phyloP scores from a whole-genome alignment of 1,140 invertebrate genomes.

The Heterodera carotae region DNA sequence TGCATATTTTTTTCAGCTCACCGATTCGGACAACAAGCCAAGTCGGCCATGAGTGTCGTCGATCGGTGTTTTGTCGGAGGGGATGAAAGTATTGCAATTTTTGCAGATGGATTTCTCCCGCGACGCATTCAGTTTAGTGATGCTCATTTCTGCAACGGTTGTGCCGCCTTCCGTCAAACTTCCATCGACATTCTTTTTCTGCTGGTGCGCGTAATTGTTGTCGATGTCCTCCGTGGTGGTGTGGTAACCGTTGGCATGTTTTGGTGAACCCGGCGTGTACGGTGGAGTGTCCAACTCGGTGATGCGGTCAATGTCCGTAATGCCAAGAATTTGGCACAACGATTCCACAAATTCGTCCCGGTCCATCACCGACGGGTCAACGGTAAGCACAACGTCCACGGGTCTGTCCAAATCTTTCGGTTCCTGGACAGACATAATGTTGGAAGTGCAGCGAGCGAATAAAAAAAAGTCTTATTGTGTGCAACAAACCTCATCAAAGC shows the following conservation, averaged over 20 bases:
- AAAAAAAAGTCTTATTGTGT: not conserved
- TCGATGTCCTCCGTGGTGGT: not conserved
- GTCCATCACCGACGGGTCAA: slow-evolving; percentile 24
- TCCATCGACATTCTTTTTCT: not conserved
- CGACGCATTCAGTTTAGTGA: slow-evolving; percentile 16
- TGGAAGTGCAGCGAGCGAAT: no score
- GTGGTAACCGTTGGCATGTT: no score
- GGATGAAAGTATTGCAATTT: slow-evolving; percentile 40
- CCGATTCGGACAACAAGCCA: slow-evolving; percentile 44
- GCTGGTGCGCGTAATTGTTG: not conserved
- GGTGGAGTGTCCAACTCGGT: slow-evolving; percentile 39
- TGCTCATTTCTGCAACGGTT: no score
- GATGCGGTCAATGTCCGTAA: not conserved
- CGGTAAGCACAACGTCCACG: slow-evolving; percentile 31
- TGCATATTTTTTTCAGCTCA: slow-evolving; percentile 8
- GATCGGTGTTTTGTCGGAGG: slow-evolving; percentile 33
- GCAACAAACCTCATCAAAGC: slow-evolving; percentile 32
- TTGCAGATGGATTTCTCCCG: slow-evolving; percentile 34
- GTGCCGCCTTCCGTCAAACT: no score
- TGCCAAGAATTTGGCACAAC: slow-evolving; percentile 29
- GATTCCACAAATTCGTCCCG: slow-evolving; percentile 36
- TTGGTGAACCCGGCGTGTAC: slow-evolving; percentile 23
- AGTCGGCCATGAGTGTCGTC: slow-evolving; percentile 42
- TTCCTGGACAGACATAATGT: slow-evolving; percentile 18
- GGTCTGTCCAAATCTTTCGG: slow-evolving; percentile 20